phyloP scores from a whole-genome alignment of 2,888 invertebrate genomes.

The Lithophane semibrunnea region DNA sequence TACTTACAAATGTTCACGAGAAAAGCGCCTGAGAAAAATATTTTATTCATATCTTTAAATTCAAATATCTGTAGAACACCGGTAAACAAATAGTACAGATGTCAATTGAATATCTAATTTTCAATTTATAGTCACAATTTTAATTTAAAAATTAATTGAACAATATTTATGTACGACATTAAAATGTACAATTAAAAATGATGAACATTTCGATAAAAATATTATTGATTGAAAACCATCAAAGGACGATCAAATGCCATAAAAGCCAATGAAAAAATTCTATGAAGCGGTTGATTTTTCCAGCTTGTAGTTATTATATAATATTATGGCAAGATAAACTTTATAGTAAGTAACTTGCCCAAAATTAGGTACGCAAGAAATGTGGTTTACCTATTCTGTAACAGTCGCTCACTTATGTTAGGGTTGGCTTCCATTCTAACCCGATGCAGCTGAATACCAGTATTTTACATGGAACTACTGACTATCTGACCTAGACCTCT shows the following conservation, averaged over 20 bases:
- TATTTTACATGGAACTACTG: neutral
- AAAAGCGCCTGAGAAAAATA: neutral
- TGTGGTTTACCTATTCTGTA: neutral
- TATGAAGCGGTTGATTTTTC: neutral
- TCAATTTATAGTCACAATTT: neutral
- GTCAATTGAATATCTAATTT: neutral
- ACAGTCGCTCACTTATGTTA: neutral
- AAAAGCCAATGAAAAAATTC: neutral
- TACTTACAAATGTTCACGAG: constrained; percentile 17
- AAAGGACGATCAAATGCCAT: neutral
- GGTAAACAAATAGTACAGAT: no score
- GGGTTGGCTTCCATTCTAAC: neutral
- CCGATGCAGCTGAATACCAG: neutral
- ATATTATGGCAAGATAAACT: no score
- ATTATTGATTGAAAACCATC: constrained; percentile 6
- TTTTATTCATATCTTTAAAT: neutral
- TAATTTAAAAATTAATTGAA: constrained; percentile 15
- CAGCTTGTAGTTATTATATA: neutral
- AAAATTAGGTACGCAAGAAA: neutral
- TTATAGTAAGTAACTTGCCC: neutral
- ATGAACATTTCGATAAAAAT: constrained; percentile 8
- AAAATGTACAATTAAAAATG: neutral
- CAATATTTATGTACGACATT: neutral
- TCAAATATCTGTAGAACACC: no score
- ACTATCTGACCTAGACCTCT: neutral